Evolutionary conservation across 2,888 invertebrate genomes (phyloP), one percentile per base, ranked within the genome.

Genomic region (Lepidocyrtinus sp.): DNA sequence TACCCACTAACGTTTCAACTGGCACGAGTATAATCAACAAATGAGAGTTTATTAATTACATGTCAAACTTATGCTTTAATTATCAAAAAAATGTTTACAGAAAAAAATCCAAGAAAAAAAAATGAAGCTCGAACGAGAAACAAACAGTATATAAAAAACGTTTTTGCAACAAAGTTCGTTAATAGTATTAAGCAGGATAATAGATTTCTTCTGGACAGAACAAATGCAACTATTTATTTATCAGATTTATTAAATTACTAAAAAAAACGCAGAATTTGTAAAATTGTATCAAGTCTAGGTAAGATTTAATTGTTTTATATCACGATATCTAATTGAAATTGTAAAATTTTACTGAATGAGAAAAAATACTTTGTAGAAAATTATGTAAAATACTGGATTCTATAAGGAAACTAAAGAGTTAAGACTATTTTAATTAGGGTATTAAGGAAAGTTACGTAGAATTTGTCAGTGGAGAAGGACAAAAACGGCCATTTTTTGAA

Each of bases 211-310:
- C n/a, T n/a, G n/a, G 17, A 22, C 7, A 69, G 46, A 24, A 45
- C 45, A 71, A 72, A 74, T 74, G 74, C 67, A 67, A 64, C 74
- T 74, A 74, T 74, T 74, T 74, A 74, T 74, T 74, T 74, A 74
- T 67, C n/a, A 61, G 25, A 0, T 17, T 70, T 17, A 71, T 9
- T n/a, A 45, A 7, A n/a, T 5, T 22, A 67, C 12, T 22, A n/a
- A 12, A 5, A 17, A 27, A 21, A 64, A 21, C 5, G 2, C n/a
- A n/a, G n/a, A n/a, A n/a, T n/a, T n/a, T n/a, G 24, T 3, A 63
- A n/a, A 3, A 63, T 21, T 25, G 25, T 7, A 9, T 19, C 1
- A 24, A 24, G 5, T 63, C n/a, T 63, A 63, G 25, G 25, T 12
- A 27, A 27, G 19, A 27, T 27, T 3, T 21, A 5, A 64, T 25